These are phyloP conservation scores for Cyanoramphus novaezelandiae DNA, from an alignment of 2,113 vertebrate genomes.

Conservation along the genomic window DNA sequence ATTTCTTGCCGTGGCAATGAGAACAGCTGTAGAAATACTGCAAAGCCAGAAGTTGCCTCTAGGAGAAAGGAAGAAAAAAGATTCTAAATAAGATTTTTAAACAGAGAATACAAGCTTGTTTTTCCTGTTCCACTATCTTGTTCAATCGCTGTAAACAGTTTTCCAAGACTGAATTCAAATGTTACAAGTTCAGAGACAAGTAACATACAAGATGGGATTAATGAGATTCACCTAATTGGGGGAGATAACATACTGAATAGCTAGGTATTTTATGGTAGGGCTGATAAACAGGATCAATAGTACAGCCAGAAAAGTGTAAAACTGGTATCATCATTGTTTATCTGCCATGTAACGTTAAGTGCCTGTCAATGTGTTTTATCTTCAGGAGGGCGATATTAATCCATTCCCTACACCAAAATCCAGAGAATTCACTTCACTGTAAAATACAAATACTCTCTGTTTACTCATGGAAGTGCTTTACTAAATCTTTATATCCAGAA, in stretches of 20 bases:
- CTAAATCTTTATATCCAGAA: slow-evolving; percentile 37
- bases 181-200: slow-evolving; percentile 38
- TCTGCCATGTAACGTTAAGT: slow-evolving; percentile 44
- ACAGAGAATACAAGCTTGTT: not conserved
- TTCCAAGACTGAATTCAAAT: slow-evolving; percentile 10
- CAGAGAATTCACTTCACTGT: not conserved
- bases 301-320: slow-evolving; percentile 54
- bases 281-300: slow-evolving; percentile 58
- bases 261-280: slow-evolving; percentile 25
- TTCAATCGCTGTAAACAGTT: not conserved
- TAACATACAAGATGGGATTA: slow-evolving; percentile 24
- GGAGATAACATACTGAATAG: slow-evolving; percentile 37
- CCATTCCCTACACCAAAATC: not conserved
- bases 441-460: slow-evolving; percentile 18
- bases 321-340: slow-evolving; percentile 11
- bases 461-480: slow-evolving; percentile 11
- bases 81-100: not conserved
- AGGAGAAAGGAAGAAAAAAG: not conserved
- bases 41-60: not conserved
- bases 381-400: slow-evolving; percentile 23
- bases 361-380: slow-evolving; percentile 5
- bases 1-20: not conserved
- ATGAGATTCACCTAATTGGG: slow-evolving; percentile 26
- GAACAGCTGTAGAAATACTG: not conserved
- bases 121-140: not conserved